phyloP scores from a whole-genome alignment of 1,140 invertebrate species.

The Heterodera carotae region DNA sequence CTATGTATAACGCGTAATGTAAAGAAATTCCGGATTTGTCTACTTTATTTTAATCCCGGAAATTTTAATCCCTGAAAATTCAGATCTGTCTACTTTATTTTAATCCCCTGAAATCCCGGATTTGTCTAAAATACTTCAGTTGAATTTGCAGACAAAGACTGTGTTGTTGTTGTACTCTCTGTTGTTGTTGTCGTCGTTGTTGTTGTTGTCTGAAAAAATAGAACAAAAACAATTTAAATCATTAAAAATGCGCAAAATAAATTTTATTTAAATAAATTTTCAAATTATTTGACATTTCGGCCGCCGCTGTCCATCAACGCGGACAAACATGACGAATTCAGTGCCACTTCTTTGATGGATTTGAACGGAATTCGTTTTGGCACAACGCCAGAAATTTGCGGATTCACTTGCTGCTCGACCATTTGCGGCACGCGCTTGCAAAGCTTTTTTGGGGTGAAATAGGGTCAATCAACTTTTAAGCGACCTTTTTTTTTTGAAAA shows the following conservation, averaged over 20 bases:
- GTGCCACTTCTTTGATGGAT: not conserved
- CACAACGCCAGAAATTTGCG: not conserved
- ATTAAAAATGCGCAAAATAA: not conserved
- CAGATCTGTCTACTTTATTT: too few species aligned
- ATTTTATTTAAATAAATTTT: not conserved
- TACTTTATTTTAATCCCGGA: too few species aligned
- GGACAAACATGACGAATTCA: not conserved
- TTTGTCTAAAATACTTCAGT: not conserved
- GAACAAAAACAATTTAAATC: not conserved
- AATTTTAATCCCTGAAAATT: too few species aligned
- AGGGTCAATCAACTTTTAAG: too few species aligned
- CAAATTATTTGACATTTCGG: too few species aligned
- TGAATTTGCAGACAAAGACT: not conserved
- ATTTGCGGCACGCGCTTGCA: not conserved
- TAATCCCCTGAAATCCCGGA: not conserved
- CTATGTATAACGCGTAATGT: too few species aligned
- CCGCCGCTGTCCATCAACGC: not conserved
- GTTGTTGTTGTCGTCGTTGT: not conserved
- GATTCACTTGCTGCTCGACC: not conserved
- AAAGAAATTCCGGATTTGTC: too few species aligned
- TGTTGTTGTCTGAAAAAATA: not conserved
- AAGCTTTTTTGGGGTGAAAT: not conserved
- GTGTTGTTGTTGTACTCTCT: not conserved
- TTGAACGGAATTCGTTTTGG: not conserved
- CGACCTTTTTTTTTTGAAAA: too few species aligned